Base-by-base conservation (phyloP, 2,888 invertebrate genomes). In the Rapana venosa region DNA sequence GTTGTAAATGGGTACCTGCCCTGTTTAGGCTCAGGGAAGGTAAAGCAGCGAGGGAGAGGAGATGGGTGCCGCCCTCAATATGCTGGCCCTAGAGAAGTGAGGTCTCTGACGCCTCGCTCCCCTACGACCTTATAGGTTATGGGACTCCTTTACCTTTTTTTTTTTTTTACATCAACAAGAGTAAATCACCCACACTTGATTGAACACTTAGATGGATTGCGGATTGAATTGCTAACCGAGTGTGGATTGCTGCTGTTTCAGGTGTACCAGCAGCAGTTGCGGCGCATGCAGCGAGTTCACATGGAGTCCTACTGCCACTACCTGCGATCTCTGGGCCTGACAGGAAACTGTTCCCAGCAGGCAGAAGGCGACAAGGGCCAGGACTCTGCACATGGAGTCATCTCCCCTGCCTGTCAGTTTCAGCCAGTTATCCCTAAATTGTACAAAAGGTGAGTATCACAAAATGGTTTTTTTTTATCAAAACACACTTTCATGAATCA, bases 341-440 rank as follows among this genome's bases (percentile, higher is more conserved):
- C 87, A 8, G 90, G 91, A 20, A 93, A 93, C 70, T 95, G 92
- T 61, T 86, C 77, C 47, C 47, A 35, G 22, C 30, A 84, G 13
- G 58, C n/a, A 22, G 30, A 87, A 20, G 84, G 30, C 20, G 88
- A 90, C 58, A 35, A 86, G 35, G 87, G n/a, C 11, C 87, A 90
- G 74, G 85, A 88, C 61, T 86, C 11, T 0, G 74, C 90, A 26
- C 87, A 89, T 47, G 88, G 87, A 84, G 74, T 92, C 30, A 89
- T 91, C 36, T 88, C 89, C n/a, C 91, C 91, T 81, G 93, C 93
- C 0, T 95, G 95, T 91, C 90, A 93, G 47, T 94, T 95, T 90
- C 92, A 94, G 22, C 94, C 94, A 13, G 92, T 95, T 35, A 87
- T 91, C 32, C 94, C 94, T n/a, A 89, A 91, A 58, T 88, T 93